These are phyloP conservation scores for Hylaea fasciaria DNA, from an alignment of 2,888 invertebrate species.

Conservation along the genomic window DNA sequence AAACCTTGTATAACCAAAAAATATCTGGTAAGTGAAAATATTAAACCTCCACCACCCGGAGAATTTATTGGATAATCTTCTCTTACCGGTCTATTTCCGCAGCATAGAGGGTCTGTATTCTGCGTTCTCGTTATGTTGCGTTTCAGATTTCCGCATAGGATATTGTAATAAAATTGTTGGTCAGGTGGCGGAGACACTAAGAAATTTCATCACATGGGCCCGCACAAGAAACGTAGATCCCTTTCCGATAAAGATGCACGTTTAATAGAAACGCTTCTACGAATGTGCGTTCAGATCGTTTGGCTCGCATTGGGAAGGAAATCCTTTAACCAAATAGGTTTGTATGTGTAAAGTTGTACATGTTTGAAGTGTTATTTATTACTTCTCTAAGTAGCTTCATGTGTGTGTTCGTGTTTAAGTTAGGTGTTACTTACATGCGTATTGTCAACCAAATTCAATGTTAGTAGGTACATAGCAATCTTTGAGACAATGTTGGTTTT, in stretches of 20 bases:
- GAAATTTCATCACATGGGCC: slow-evolving; percentile 86
- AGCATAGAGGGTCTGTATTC: too few relatives aligned
- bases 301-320: slow-evolving; percentile 87
- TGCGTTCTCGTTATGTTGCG: too few relatives aligned
- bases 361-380: slow-evolving; percentile 12
- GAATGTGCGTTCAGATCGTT: slow-evolving; percentile 85
- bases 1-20: too few relatives aligned
- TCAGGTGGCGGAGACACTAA: slow-evolving; percentile 78
- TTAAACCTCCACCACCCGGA: too few relatives aligned
- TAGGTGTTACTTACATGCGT: background rate
- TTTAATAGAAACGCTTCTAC: slow-evolving; percentile 84
- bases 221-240: slow-evolving; percentile 82
- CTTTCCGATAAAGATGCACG: slow-evolving; percentile 87
- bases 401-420: slow-evolving; percentile 9
- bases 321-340: slow-evolving; percentile 86
- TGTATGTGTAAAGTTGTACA: slow-evolving; percentile 26
- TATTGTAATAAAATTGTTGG: slow-evolving; percentile 21
- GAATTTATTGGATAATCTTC: too few relatives aligned
- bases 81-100: too few relatives aligned
- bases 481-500: slow-evolving; percentile 17
- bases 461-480: background rate
- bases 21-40: too few relatives aligned
- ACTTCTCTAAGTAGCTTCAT: background rate
- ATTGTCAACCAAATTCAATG: slow-evolving; percentile 1
- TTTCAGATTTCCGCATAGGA: too few relatives aligned